phyloP scores from a whole-genome alignment of 2,888 invertebrate species.

The Acrobeloides nanus region DNA sequence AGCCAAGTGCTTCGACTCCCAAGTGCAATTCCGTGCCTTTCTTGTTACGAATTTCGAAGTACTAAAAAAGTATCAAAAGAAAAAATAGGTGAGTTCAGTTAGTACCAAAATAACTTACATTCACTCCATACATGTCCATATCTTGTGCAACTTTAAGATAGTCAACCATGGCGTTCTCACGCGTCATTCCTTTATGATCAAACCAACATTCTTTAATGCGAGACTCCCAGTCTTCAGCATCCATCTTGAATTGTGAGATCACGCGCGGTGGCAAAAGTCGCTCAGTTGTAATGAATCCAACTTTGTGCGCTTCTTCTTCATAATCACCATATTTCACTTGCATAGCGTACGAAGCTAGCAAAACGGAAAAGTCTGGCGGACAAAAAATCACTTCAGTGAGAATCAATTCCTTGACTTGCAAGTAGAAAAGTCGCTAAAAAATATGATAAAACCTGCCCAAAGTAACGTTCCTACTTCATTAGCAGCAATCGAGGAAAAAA shows the following conservation, averaged over 20 bases:
- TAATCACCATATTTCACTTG: constrained; percentile 89
- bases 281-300: constrained; percentile 69
- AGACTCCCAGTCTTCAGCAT: constrained; percentile 86
- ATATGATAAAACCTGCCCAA: too few relatives aligned
- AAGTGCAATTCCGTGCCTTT: constrained; percentile 96
- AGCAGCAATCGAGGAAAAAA: too few relatives aligned
- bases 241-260: constrained; percentile 96
- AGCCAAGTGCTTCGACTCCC: constrained; percentile 92
- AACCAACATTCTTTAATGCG: constrained; percentile 98
- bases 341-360: constrained; percentile 93
- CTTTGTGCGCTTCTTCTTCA: constrained; percentile 71
- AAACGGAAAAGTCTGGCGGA: constrained; percentile 87
- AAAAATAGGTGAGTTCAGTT: neutral
- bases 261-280: constrained; percentile 62
- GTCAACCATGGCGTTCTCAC: constrained; percentile 98
- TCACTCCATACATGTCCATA: constrained; percentile 71
- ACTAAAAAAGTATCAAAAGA: constrained; percentile 57
- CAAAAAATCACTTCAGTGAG: constrained; percentile 97
- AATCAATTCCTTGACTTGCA: constrained; percentile 90
- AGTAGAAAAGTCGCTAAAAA: constrained; percentile 58
- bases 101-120: constrained; percentile 30
- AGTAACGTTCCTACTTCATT: too few relatives aligned
- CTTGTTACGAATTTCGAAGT: constrained; percentile 98
- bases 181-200: constrained; percentile 62
- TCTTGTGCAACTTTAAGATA: constrained; percentile 96